Evolutionary conservation across 1,140 invertebrate genomes (phyloP), one percentile per base, ranked within the genome.

Genomic region (Drosophila sp.): DNA sequence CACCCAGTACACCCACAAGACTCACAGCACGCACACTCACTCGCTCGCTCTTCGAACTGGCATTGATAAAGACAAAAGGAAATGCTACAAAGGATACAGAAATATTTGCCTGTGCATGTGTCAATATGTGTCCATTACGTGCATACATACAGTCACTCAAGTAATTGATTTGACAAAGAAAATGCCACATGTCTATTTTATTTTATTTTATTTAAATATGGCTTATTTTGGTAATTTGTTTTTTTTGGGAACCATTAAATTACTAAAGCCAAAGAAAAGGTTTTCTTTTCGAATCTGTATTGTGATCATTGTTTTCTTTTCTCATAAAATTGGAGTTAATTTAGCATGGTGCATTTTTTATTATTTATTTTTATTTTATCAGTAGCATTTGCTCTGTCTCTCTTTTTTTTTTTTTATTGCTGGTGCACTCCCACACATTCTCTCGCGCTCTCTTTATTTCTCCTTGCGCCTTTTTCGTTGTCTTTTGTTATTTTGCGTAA

Each of bases 1-100:
- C 48, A 21, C 36, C 57, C 58, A 18, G 45, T 34, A 43, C 48
- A 58, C 71, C 48, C 48, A 63, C 66, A 65, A 61, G 46, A 78
- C 77, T 66, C 80, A 87, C 63, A 72, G 36, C 69, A 72, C 69
- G 69, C 69, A 72, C 36, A 57, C 69, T 72, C 62, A n/a, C 13
- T 59, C 72, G 64, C 32, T 43, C 61, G 38, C 54, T 65, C 51
- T 48, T 32, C 46, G 32, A 58, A 9, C 77, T 89, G 83, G 80
- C 83, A 89, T 89, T 89, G 83, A 89, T 89, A 89, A 89, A 87
- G 80, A 58, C 70, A 79, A 66, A 54, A 66, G 69, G 34, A 67
- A 72, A 57, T 36, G 61, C 18, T 57, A 75, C 64, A 82, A 87
- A 89, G 83, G 83, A 87, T 87, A 87, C 83, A 89, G 79, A 87